Evolutionary conservation across 1,140 invertebrate species (phyloP).

Genomic region (Meteorus sp.): DNA sequence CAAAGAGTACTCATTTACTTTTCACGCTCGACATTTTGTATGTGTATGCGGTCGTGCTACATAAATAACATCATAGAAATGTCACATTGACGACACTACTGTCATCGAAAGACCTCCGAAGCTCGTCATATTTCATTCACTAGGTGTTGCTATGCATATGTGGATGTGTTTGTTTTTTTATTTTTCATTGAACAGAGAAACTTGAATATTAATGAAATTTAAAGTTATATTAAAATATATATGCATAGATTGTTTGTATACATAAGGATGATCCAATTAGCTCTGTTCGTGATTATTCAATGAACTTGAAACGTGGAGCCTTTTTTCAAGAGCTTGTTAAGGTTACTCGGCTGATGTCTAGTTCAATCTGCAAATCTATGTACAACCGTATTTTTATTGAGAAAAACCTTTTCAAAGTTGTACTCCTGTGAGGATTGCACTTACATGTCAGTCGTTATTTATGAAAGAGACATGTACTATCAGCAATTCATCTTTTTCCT

Average conservation of each 20-base stretch:
- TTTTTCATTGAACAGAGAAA: slow-evolving; percentile 3
- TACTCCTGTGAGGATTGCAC: too few species aligned
- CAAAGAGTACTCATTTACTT: not conserved
- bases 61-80: too few species aligned
- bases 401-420: too few species aligned
- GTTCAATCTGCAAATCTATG: too few species aligned
- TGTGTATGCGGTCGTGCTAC: slow-evolving; percentile 10
- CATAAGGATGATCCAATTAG: slow-evolving; percentile 6
- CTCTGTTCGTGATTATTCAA: slow-evolving; percentile 5
- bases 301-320: not conserved
- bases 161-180: not conserved
- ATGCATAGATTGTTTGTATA: slow-evolving; percentile 1
- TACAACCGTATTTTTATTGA: too few species aligned
- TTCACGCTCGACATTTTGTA: slow-evolving; percentile 10
- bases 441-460: too few species aligned
- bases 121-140: too few species aligned
- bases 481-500: too few species aligned
- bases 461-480: too few species aligned
- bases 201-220: not conserved
- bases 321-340: slow-evolving; percentile 11
- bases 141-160: not conserved
- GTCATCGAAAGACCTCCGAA: not conserved
- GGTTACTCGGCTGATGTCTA: too few species aligned
- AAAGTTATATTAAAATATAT: not conserved
- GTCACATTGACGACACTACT: slow-evolving; percentile 12